Conservation (phyloP, 2,113 vertebrate genomes). For the Rhinolophus sinicus region DNA sequence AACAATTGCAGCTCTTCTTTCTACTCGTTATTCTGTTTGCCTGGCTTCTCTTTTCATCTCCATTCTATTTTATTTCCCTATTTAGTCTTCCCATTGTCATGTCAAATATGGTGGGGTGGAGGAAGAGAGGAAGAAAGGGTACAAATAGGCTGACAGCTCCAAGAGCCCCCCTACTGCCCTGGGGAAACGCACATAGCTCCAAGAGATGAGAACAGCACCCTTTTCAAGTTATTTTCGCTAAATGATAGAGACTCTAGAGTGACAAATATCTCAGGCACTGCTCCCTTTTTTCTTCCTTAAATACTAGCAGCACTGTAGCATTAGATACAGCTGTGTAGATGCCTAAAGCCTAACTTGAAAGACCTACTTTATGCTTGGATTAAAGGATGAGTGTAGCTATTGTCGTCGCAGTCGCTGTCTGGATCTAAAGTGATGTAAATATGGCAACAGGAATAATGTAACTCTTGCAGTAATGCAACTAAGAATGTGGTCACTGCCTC, state of each 20-base stretch:
- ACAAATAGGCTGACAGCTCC: neutral
- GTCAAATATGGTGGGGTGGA: neutral
- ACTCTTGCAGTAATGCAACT: conserved; percentile 71
- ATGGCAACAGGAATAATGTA: conserved; percentile 78
- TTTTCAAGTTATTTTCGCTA: conserved; percentile 71
- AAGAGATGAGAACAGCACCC: conserved; percentile 11
- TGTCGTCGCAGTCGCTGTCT: conserved; percentile 67
- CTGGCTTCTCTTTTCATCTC: neutral
- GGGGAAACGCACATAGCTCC: neutral
- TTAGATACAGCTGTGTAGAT: conserved; percentile 65
- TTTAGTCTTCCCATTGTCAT: neutral
- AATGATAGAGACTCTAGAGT: conserved; percentile 58
- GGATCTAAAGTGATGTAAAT: conserved; percentile 67
- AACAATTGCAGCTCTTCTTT: neutral
- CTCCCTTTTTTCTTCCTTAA: conserved; percentile 66
- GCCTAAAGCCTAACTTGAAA: conserved; percentile 77
- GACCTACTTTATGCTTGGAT: conserved; percentile 75
- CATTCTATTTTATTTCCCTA: neutral
- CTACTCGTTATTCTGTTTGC: neutral
- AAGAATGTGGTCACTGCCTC: conserved; percentile 78
- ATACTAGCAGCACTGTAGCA: conserved; percentile 62
- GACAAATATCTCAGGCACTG: conserved; percentile 55
- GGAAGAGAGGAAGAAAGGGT: neutral
- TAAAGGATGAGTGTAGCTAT: conserved; percentile 77
- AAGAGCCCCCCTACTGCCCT: neutral